Evolutionary conservation across 2,888 invertebrate genomes (phyloP).

Genomic region (Drosophila picticornis): DNA sequence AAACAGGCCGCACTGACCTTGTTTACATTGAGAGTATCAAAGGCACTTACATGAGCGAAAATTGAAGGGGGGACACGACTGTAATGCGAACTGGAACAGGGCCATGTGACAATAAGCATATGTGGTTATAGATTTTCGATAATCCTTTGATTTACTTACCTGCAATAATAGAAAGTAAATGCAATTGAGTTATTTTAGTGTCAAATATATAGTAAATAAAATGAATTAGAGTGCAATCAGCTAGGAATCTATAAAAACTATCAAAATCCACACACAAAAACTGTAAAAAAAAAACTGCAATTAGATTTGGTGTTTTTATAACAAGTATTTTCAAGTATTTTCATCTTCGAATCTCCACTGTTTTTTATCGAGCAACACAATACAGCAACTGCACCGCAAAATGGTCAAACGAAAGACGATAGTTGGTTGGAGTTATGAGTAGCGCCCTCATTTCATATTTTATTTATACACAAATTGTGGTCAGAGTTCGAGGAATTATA

Average conservation of each 20-base stretch:
- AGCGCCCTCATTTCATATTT: conserved; percentile 25
- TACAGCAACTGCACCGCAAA: conserved; percentile 26
- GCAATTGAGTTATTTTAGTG: not conserved
- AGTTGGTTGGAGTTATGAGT: conserved; percentile 1
- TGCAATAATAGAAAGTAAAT: conserved; percentile 55
- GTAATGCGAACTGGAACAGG: conserved; percentile 57
- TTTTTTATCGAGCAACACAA: conserved; percentile 27
- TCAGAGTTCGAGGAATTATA: conserved; percentile 9
- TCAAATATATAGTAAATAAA: not conserved
- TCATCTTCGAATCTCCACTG: not conserved
- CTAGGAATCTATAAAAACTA: not conserved
- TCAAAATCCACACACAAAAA: conserved; percentile 1
- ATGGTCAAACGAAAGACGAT: conserved; percentile 20
- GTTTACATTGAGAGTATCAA: conserved; percentile 36
- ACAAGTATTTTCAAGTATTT: not conserved
- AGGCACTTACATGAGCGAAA: conserved; percentile 49
- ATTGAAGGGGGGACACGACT: conserved; percentile 11
- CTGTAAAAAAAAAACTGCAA: not conserved
- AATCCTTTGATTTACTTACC: conserved; percentile 66
- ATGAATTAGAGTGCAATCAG: not conserved
- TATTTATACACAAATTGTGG: conserved; percentile 1
- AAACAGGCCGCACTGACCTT: conserved; percentile 68
- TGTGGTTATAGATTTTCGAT: conserved; percentile 61
- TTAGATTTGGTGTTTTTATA: not conserved
- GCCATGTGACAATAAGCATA: conserved; percentile 68